phyloP scores from a whole-genome alignment of 2,797 vertebrate genomes.

The Pterois miles region DNA sequence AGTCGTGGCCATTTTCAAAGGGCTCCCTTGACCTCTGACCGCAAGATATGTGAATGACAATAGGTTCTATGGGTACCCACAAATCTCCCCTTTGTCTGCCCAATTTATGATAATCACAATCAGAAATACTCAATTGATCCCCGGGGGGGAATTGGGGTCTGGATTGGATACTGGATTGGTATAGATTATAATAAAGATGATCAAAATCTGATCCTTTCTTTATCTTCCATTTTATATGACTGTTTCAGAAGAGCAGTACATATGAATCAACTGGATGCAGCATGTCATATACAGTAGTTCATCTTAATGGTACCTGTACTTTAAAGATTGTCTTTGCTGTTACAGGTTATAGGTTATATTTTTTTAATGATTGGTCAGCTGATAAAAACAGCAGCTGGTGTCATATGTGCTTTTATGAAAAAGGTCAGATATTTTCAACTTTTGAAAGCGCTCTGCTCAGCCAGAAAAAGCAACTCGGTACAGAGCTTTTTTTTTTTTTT shows the following conservation, averaged over 20 bases:
- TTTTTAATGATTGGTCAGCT: slow-evolving; percentile 21
- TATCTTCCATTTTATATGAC: not conserved
- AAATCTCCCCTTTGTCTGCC: no score
- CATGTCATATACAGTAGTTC: not conserved
- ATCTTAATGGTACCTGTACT: not conserved
- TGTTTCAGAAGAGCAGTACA: not conserved
- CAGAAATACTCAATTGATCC: no score
- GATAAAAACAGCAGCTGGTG: slow-evolving; percentile 50
- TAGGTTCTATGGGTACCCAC: no score
- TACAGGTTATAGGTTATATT: not conserved
- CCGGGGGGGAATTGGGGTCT: no score
- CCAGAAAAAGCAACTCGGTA: slow-evolving; percentile 32
- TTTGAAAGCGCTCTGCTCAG: slow-evolving; percentile 48
- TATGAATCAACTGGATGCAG: not conserved
- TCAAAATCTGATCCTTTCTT: not conserved
- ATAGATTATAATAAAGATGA: not conserved
- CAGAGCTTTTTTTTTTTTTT: slow-evolving; percentile 35
- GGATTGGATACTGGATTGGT: not conserved
- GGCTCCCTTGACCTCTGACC: no score
- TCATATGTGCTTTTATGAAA: slow-evolving; percentile 37
- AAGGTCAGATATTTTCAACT: slow-evolving; percentile 56
- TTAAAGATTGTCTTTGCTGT: not conserved
- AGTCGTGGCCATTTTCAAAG: no score
- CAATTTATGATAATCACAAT: no score
- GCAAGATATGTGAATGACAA: no score